phyloP scores from a whole-genome alignment of 2,888 invertebrate genomes.

The Sphaerophoria rueppellii region DNA sequence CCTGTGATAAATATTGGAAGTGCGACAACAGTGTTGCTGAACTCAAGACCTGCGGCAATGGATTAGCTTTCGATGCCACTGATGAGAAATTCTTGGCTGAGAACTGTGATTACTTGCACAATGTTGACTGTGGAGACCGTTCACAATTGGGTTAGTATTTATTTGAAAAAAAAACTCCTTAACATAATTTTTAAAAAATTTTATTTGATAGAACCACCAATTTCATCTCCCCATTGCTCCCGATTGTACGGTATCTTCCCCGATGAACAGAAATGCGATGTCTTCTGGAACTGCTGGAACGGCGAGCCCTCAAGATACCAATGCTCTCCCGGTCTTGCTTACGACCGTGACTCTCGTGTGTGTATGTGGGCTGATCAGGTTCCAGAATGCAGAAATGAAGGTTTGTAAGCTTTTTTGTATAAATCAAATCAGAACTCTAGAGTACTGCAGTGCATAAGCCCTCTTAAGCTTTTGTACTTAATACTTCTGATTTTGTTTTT shows the following conservation, averaged over 20 bases:
- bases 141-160: constrained; percentile 88
- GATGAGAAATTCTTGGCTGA: constrained; percentile 95
- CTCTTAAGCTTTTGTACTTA: too few species aligned
- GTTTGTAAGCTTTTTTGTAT: constrained; percentile 83
- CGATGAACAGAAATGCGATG: constrained; percentile 93
- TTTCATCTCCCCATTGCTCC: constrained; percentile 91
- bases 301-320: constrained; percentile 96
- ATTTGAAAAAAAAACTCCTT: background rate
- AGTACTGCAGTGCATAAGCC: too few species aligned
- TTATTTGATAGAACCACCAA: constrained; percentile 87
- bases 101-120: constrained; percentile 97
- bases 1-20: constrained; percentile 98
- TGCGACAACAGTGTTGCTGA: constrained; percentile 95
- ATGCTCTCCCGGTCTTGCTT: constrained; percentile 96
- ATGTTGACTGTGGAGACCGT: constrained; percentile 95
- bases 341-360: constrained; percentile 95
- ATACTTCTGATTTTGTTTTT: too few species aligned
- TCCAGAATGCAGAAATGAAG: constrained; percentile 94
- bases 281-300: constrained; percentile 99
- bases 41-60: constrained; percentile 96
- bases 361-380: constrained; percentile 99
- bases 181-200: background rate
- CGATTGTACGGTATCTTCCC: constrained; percentile 96
- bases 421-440: background rate
- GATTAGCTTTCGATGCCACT: constrained; percentile 94